Percentiles rank a stretch among this genome's conserved stretches.
phyloP scores from a whole-genome alignment of 2,113 vertebrate genomes.

The Cyphomyrus discorhynchus region DNA sequence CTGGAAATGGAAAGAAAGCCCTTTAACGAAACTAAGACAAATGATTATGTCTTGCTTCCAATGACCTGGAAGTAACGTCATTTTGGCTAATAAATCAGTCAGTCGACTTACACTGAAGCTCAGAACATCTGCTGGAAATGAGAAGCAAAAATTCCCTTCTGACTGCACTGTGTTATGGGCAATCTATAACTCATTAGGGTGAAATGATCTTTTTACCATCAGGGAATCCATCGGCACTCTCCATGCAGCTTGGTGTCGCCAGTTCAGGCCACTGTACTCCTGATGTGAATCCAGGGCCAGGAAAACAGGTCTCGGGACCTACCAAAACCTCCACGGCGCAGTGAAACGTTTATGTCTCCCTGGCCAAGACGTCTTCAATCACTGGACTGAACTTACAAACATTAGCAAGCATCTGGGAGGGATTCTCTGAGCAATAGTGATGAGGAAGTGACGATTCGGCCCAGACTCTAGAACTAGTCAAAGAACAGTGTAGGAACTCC shows the following conservation, averaged over 20 bases:
- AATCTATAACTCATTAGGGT: conserved; percentile 99
- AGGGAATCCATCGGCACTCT: conserved; percentile 91
- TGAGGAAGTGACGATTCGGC: not conserved
- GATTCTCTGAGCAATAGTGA: not conserved
- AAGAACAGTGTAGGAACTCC: not conserved
- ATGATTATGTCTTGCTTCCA: conserved; percentile 97
- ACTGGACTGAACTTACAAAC: not conserved
- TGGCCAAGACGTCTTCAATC: not conserved
- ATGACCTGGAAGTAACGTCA: conserved; percentile 94
- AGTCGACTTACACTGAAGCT: conserved; percentile 89
- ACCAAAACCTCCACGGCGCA: conserved; percentile 64
- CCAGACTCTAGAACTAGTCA: not conserved
- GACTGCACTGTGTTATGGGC: conserved; percentile 96
- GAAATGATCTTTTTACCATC: conserved; percentile 98
- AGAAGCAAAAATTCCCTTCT: conserved; percentile 84
- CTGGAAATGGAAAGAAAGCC: conserved; percentile 79
- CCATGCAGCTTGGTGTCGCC: conserved; percentile 84
- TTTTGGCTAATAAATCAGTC: conserved; percentile 99
- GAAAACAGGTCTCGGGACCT: conserved; percentile 66
- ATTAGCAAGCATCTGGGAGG: not conserved
- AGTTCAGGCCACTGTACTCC: conserved; percentile 77
- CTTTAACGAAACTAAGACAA: conserved; percentile 95
- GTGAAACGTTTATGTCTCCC: conserved; percentile 53
- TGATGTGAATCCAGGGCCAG: conserved; percentile 72
- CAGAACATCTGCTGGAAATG: conserved; percentile 99